phyloP scores from a whole-genome alignment of 2,113 vertebrate species.

The Amphiprion ocellaris region DNA sequence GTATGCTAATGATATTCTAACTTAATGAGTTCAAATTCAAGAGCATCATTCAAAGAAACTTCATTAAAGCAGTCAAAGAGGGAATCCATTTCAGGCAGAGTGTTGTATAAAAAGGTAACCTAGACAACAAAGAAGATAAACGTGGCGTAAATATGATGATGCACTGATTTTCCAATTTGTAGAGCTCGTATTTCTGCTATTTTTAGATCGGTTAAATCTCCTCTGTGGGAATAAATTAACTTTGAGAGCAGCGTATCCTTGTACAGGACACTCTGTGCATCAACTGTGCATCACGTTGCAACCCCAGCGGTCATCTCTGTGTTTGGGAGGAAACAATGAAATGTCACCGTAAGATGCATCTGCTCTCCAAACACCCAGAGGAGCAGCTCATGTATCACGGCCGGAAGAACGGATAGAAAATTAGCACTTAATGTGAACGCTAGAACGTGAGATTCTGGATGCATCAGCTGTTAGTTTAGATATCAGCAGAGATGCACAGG shows the following conservation, averaged over 20 bases:
- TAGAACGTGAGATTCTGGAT: constrained; percentile 25
- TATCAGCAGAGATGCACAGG: constrained; percentile 35
- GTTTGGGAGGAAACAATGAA: neutral
- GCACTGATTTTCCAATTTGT: neutral
- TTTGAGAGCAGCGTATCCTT: neutral
- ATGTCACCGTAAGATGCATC: constrained; percentile 7
- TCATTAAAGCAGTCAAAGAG: neutral
- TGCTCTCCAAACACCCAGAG: constrained; percentile 9
- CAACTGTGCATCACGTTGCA: neutral
- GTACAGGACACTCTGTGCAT: neutral
- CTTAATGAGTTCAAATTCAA: neutral
- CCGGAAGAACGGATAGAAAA: constrained; percentile 7
- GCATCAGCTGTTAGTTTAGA: constrained; percentile 29
- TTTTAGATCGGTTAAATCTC: neutral
- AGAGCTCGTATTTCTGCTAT: neutral
- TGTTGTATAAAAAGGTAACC: neutral
- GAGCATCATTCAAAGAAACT: constrained; percentile 15
- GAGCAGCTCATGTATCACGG: constrained; percentile 18
- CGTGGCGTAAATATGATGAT: neutral
- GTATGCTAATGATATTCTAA: neutral
- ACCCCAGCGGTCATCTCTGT: neutral
- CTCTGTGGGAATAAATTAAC: neutral
- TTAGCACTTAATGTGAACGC: neutral
- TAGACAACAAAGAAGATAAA: neutral
- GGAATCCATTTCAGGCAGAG: neutral